Conservation (phyloP, 2,797 vertebrate genomes). For the Austrolebias charrua region DNA sequence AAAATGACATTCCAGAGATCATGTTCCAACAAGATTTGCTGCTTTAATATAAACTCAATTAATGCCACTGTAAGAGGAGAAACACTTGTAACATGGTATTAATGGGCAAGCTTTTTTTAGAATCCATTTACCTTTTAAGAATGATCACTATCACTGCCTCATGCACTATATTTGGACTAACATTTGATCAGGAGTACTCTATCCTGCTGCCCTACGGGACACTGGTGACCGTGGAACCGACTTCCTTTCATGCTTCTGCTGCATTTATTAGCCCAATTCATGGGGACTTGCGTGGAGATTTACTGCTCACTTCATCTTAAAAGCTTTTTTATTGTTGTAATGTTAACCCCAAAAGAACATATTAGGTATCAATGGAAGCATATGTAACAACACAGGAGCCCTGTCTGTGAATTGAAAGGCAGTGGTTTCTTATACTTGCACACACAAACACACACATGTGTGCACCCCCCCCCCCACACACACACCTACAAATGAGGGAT, state of each 20-base stretch:
- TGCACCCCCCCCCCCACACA: no score
- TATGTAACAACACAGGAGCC: slow-evolving; percentile 62
- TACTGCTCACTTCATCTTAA: slow-evolving; percentile 75
- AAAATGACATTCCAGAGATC: slow-evolving; percentile 58
- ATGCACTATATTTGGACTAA: slow-evolving; percentile 64
- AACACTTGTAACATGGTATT: slow-evolving; percentile 61
- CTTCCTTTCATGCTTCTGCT: slow-evolving; percentile 56
- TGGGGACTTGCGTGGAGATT: slow-evolving; percentile 66
- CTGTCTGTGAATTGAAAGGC: slow-evolving; percentile 43
- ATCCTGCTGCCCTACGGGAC: slow-evolving; percentile 50
- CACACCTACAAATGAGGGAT: slow-evolving; percentile 24
- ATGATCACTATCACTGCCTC: slow-evolving; percentile 60
- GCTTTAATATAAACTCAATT: slow-evolving; percentile 73
- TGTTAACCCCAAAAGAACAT: slow-evolving; percentile 75
- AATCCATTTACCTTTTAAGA: slow-evolving; percentile 69
- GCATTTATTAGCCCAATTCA: slow-evolving; percentile 70
- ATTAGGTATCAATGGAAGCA: slow-evolving; percentile 47
- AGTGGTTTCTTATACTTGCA: slow-evolving; percentile 54
- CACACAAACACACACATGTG: slow-evolving; percentile 15
- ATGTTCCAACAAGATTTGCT: slow-evolving; percentile 70
- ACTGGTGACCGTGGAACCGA: slow-evolving; percentile 45
- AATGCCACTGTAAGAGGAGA: slow-evolving; percentile 57
- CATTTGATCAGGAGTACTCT: slow-evolving; percentile 62
- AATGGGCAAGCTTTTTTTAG: slow-evolving; percentile 57
- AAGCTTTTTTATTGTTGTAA: slow-evolving; percentile 83